Evolutionary conservation across 2,797 vertebrate species (phyloP).

Genomic region (Allobates femoralis): DNA sequence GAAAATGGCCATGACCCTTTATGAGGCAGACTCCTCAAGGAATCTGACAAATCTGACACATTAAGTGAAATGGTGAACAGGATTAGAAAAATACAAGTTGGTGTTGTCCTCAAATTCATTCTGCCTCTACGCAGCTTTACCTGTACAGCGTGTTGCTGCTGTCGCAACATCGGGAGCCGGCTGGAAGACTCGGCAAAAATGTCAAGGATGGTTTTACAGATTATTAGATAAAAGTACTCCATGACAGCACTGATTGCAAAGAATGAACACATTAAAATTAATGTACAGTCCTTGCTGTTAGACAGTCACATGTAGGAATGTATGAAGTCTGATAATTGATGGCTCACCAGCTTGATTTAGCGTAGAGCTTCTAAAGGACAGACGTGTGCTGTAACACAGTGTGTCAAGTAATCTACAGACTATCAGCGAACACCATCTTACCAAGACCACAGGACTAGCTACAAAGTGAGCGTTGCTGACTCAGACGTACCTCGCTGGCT

Average conservation of each 20-base stretch:
- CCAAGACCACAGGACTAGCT: neutral
- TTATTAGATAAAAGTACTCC: too few relatives aligned
- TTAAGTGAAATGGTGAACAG: too few relatives aligned
- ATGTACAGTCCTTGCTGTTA: neutral
- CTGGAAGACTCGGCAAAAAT: neutral
- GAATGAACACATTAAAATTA: neutral
- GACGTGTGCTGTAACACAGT: neutral
- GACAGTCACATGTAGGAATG: too few relatives aligned
- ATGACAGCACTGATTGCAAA: neutral
- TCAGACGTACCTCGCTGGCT: neutral
- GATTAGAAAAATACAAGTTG: too few relatives aligned
- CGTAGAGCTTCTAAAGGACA: neutral
- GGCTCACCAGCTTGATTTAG: neutral
- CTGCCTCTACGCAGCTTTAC: neutral
- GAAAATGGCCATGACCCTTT: too few relatives aligned
- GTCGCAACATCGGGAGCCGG: neutral
- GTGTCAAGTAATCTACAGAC: neutral
- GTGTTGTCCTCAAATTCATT: too few relatives aligned
- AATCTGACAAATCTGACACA: too few relatives aligned
- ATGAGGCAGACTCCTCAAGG: too few relatives aligned
- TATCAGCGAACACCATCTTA: neutral
- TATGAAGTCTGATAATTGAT: too few relatives aligned
- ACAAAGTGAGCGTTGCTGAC: neutral
- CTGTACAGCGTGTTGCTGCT: neutral
- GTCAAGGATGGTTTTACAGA: neutral